These are phyloP conservation scores for Umimayanthus chanpuru DNA, from an alignment of 92 coral and sea anemone genomes.

Conservation along the genomic window DNA sequence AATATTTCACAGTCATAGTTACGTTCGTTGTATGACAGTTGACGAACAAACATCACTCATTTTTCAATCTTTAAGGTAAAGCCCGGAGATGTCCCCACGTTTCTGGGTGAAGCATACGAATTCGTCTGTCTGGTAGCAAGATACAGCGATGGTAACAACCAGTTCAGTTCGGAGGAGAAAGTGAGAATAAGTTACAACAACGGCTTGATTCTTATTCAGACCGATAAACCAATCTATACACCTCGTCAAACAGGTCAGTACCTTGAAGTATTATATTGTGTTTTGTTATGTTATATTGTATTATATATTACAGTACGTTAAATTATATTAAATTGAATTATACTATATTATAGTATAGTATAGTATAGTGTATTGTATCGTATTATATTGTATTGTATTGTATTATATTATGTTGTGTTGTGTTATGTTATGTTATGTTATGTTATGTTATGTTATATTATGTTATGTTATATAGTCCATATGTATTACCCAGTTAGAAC, in stretches of 20 bases:
- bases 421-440: too few relatives aligned
- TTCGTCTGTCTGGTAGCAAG: not conserved
- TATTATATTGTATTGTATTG: too few relatives aligned
- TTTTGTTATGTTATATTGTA: too few relatives aligned
- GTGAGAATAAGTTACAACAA: constrained; percentile 23
- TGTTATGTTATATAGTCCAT: too few relatives aligned
- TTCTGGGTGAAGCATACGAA: not conserved
- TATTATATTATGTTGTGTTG: too few relatives aligned
- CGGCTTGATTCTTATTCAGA: constrained; percentile 66
- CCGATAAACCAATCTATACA: constrained; percentile 93
- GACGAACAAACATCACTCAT: not conserved
- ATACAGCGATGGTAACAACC: not conserved
- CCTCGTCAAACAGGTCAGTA: constrained; percentile 80
- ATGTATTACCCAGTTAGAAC: not conserved
- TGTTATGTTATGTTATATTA: too few relatives aligned
- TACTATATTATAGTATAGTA: too few relatives aligned
- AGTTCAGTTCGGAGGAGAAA: not conserved
- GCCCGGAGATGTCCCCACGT: not conserved
- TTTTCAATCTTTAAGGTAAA: not conserved
- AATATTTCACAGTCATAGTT: too few relatives aligned
- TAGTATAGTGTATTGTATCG: too few relatives aligned
- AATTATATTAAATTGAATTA: too few relatives aligned
- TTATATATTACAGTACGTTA: too few relatives aligned
- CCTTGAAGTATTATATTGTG: not conserved
- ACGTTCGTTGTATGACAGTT: too few relatives aligned